Evolutionary conservation across 2,888 invertebrate genomes (phyloP), one percentile per base, ranked within the genome.

Genomic region (Meloe dianella): DNA sequence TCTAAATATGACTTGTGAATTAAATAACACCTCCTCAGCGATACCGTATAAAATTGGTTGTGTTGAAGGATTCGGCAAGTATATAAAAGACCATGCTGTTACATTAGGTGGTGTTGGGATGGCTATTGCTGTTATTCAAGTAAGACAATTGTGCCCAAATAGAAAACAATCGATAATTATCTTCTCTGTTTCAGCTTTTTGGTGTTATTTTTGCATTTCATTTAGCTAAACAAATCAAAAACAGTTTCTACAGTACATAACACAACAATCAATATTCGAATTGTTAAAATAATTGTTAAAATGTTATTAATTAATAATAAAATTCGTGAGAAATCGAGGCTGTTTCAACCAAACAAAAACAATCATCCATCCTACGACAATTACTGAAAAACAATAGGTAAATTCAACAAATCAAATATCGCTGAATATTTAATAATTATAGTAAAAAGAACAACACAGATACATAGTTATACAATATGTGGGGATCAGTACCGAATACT

Each of bases 141-240:
- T 96, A 84, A 20, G n/a, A 82, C 77, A 38, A 27, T 32, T 35
- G 14, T 29, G n/a, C n/a, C n/a, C n/a, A 32, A 63, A 61, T 35
- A 27, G 24, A 41, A 1, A 4, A 30, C 30, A 12, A 12, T 24
- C 47, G 4, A 30, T 60, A 17, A 27, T 58, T 27, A 32, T 54
- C 30, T 35, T 22, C 41, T 74, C 62, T 66, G 68, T 84, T 90
- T 71, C 87, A 94, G 94, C 86, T 96, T 58, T 85, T 96, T 77
- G 96, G 96, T 59, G 92, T 97, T 69, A 85, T 93, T 69, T 95
- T 95, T 82, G 94, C 97, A 27, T 97, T 96, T 86, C 94, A 94
- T 83, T 87, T 98, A 83, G 95, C 94, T 72, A 91, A 94, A 79
- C 93, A 95, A 79, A 61, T 79, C 51, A 79, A 77, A 65, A 74